Percentiles rank a stretch among this genome's conserved stretches.
These are phyloP conservation scores for Himantopus leucocephalus DNA, from an alignment of 2,113 vertebrate genomes.

Conservation along the genomic window DNA sequence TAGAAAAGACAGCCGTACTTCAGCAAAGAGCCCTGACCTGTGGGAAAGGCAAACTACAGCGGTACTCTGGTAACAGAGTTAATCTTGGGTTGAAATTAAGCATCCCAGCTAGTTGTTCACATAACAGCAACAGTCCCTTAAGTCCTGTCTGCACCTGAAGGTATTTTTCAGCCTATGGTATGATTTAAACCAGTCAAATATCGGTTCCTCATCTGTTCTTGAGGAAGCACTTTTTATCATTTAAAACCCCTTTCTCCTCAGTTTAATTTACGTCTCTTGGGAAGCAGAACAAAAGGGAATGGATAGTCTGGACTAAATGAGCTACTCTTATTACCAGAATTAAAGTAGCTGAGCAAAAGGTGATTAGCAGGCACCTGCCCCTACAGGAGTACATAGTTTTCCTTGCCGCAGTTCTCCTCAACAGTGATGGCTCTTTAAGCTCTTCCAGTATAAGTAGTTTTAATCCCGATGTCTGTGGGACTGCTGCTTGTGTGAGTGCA, in stretches of 20 bases:
- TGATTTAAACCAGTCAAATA: neutral
- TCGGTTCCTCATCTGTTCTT: neutral
- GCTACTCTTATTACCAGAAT: neutral
- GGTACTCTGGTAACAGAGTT: neutral
- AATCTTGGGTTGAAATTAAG: neutral
- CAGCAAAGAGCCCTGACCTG: neutral
- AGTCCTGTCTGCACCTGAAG: neutral
- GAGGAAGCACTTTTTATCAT: neutral
- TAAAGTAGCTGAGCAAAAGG: neutral
- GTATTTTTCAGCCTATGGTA: neutral
- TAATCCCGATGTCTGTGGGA: neutral
- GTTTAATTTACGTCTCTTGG: neutral
- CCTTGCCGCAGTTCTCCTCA: neutral
- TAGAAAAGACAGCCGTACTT: neutral
- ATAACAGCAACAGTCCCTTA: neutral
- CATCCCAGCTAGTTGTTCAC: neutral
- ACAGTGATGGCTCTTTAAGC: neutral
- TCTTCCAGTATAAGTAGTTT: neutral
- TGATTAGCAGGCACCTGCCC: neutral
- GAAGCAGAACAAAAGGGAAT: neutral
- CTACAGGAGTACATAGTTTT: rapidly evolving
- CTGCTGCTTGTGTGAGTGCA: neutral
- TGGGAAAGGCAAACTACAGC: rapidly evolving
- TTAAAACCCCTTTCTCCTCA: neutral
- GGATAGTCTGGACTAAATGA: neutral